Evolutionary conservation across 2,113 vertebrate genomes (phyloP).

Genomic region (Nycticebus coucang): DNA sequence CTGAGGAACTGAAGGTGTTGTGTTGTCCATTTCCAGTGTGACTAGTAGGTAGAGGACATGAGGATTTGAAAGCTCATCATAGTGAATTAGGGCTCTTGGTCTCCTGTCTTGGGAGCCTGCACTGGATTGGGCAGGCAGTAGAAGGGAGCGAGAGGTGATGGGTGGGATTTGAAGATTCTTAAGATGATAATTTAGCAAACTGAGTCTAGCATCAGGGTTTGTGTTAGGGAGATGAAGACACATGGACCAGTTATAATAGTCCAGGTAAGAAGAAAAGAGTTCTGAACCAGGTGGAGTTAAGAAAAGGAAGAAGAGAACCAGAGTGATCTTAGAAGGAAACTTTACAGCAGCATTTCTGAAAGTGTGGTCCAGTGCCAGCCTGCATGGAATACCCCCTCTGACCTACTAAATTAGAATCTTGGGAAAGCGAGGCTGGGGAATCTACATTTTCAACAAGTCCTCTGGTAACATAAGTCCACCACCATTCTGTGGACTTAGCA

Average conservation of each 20-base stretch:
- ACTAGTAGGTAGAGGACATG: background rate
- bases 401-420: background rate
- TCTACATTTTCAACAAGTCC: background rate
- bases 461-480: background rate
- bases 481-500: background rate
- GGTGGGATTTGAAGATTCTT: background rate
- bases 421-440: background rate
- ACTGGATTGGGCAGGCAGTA: background rate
- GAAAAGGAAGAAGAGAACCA: background rate
- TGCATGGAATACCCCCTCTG: background rate
- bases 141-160: no score
- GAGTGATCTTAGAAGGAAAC: background rate
- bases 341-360: background rate
- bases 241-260: background rate
- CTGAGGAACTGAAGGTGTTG: background rate
- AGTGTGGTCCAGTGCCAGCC: background rate
- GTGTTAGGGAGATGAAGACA: background rate
- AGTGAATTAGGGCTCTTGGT: background rate
- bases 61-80: background rate
- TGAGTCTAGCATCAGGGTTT: background rate
- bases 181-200: background rate
- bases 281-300: background rate
- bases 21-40: background rate
- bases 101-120: background rate
- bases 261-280: background rate